Evolutionary conservation across 2,797 vertebrate genomes (phyloP), one percentile per base, ranked within the genome.

Genomic region (Coracias cyanogaster): DNA sequence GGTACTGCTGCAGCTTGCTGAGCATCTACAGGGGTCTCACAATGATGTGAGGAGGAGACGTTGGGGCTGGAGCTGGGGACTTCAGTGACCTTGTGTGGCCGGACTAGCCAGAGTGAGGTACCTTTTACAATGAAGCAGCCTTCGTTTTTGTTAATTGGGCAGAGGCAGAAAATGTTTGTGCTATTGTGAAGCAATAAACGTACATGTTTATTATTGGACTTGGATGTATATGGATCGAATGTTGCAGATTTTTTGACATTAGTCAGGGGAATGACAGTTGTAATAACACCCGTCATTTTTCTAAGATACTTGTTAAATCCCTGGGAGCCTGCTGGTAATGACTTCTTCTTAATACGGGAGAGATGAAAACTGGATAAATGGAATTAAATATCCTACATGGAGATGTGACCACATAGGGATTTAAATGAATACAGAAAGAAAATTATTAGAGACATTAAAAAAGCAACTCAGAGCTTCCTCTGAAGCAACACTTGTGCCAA

Each of bases 161-260:
- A 19, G 61, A 54, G 33, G 29, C n/a, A 46, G 48, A 4, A 8
- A 19, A 60, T 6, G 6, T 15, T 5, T 12, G 17, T n/a, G 69
- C 12, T 12, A 4, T 6, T 14, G 45, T 33, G 18, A 55, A 46
- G 58, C 41, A n/a, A 9, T 5, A 9, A 14, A 52, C 22, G 7
- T 31, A 5, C 2, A 7, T 5, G 19, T 29, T 60, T 15, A 3
- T 25, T 17, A 29, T 9, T 31, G 48, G 61, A 7, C 61, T 45
- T 17, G 71, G 57, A 25, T 0, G 0, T 0, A 2, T 8, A 5
- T 0, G 15, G 70, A 4, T 3, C 15, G n/a, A 10, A 31, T 1
- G 6, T 2, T 24, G 26, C 49, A 25, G 49, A 2, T 41, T 18
- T 72, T 4, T 57, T 65, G 25, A 11, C 25, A 3, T 71, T 31